Conservation (phyloP, 2,113 vertebrate genomes). For the Fregata magnificens region DNA sequence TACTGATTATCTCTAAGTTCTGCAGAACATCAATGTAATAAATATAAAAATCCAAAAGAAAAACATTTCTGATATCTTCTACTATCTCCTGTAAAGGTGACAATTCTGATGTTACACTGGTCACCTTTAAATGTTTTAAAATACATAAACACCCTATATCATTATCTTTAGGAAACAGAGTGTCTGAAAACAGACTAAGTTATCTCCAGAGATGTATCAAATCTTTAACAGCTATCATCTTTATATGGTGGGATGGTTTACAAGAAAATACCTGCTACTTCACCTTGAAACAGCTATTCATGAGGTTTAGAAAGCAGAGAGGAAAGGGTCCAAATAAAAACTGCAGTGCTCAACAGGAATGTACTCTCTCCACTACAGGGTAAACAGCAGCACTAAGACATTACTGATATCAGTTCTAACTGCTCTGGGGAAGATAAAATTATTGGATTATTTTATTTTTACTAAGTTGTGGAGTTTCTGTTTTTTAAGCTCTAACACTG, state of each 20-base stretch:
- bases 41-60: neutral
- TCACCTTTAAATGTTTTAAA: neutral
- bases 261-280: neutral
- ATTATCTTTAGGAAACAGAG: neutral
- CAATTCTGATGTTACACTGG: neutral
- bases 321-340: neutral
- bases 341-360: neutral
- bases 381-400: neutral
- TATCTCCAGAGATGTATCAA: neutral
- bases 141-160: neutral
- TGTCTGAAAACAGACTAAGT: neutral
- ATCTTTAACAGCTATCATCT: neutral
- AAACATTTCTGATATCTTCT: neutral
- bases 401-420: neutral
- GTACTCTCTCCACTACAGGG: neutral
- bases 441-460: neutral
- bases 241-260: neutral
- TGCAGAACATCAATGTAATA: neutral
- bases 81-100: neutral
- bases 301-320: neutral
- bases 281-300: neutral
- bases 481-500: neutral
- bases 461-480: neutral
- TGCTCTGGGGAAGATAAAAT: neutral
- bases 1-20: neutral